Evolutionary conservation across 2,113 vertebrate species (phyloP).

Genomic region (Ciconia boyciana): DNA sequence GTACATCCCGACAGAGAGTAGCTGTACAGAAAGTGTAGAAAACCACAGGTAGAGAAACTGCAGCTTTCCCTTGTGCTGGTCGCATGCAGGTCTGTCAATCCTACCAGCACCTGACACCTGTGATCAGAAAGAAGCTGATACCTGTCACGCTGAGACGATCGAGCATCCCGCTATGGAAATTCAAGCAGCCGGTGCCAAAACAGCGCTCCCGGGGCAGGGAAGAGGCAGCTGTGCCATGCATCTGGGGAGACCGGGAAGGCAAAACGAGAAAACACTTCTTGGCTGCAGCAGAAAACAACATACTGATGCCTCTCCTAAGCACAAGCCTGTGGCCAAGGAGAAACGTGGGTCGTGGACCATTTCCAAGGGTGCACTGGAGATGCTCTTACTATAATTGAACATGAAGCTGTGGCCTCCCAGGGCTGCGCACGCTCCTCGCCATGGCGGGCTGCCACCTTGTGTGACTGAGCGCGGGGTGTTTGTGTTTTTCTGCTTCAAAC

Average conservation of each 20-base stretch:
- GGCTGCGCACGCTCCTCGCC: fast-evolving
- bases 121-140: neutral
- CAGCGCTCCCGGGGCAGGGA: fast-evolving
- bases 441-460: neutral
- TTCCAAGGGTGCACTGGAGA: neutral
- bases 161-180: neutral
- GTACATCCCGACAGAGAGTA: neutral
- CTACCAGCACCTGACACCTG: neutral
- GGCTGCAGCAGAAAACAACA: neutral
- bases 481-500: neutral
- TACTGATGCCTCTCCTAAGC: neutral
- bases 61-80: neutral
- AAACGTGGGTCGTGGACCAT: neutral
- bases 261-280: neutral
- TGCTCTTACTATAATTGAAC: neutral
- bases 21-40: neutral
- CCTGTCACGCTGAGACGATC: neutral
- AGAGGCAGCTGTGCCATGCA: neutral
- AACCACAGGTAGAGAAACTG: neutral
- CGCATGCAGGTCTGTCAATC: neutral
- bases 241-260: neutral
- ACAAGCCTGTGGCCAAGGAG: neutral
- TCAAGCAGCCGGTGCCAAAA: fast-evolving
- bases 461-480: neutral
- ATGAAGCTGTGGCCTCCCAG: neutral